Base-by-base conservation (phyloP, 2,113 vertebrate species). In the Machaerirhynchus nigripectus region DNA sequence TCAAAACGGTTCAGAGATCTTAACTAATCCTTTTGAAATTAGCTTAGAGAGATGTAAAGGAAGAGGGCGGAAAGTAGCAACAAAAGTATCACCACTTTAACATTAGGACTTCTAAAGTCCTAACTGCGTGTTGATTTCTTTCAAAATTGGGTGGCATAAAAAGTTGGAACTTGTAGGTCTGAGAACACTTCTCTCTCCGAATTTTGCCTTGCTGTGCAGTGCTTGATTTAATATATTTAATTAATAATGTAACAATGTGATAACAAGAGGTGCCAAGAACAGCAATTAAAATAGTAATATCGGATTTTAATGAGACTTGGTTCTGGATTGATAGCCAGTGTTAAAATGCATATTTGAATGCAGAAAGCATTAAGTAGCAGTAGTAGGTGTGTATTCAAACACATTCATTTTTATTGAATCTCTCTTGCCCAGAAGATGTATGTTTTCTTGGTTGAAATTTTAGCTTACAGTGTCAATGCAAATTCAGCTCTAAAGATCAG, bases 41-140 rank as follows among this genome's bases (percentile, higher is more conserved):
- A 52, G 1, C 5, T 80, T 80, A 64, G 15, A 73, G 35, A 71
- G 10, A 33, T 31, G 3, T 37, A 59, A 85, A 60, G 40, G 4
- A n/a, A 53, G 10, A 24, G 2, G 10, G 1, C 2, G 2, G 3
- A 9, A 74, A 67, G 8, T 6, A 3, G 23, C 7, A 28, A 37
- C 2, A n/a, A n/a, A 93, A 11, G 3, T 26, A n/a, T 42, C 6
- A 31, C 9, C 4, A 50, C 27, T 11, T 64, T 23, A 56, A 19
- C 63, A 60, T 40, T 30, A 92, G 14, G 18, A 65, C 7, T 84
- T 60, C 11, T 44, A 14, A 81, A 84, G 9, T 64, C 37, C 4
- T 64, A 44, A 22, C 2, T 0, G 1, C 27, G 23, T 24, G 10
- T 53, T 37, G 11, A 39, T 47, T 74, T 83, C 9, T 56, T 10